Base-by-base conservation (phyloP, 1,140 invertebrate species). In the Halictus rubicundus region DNA sequence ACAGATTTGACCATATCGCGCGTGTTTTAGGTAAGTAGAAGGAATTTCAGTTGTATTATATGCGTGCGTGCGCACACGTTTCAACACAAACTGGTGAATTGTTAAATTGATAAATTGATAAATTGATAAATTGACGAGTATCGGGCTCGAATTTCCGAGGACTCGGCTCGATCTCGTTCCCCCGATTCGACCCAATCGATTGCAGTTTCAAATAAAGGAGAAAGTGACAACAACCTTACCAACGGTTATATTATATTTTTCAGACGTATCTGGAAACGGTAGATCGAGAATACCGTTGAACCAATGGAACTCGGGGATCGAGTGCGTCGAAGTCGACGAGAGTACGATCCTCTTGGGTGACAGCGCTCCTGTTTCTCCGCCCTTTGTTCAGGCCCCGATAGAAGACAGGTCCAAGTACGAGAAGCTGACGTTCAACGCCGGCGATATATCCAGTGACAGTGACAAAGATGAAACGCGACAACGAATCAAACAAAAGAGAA, bases 381-480 rank as follows among this genome's bases (percentile, higher is more conserved):
- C 93, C 1, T 96, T 96, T 85, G 94, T 95, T 0, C 94, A 94
- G 80, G 93, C 95, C 0, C 96, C 96, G 0, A 81, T 95, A 0
- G 96, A 97, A 83, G 95, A 97, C 91, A 93, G 96, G 19, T 96
- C 96, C n/a, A 97, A 96, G 83, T 97, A 97, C 86, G 96, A 96
- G 83, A 97, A 97, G 87, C 90, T 97, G n/a, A 94, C 94, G 3
- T 94, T 94, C 82, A 94, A 94, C 68, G 89, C 89, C 0, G 95
- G 95, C 77, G 94, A 94, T 65, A 89, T 94, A 8, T 95, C 95
- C 25, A 95, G 95, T 5, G 95, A 95, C 76, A 93, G 92, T 72
- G 94, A 95, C 72, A 94, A 94, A 9, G 93, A 83, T 83, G 16
- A 75, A 66, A 37, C 88, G 84, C 39, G 90, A 89, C 0, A 89